Conservation (phyloP, 2,113 vertebrate species). For the Maccullochella peelii region DNA sequence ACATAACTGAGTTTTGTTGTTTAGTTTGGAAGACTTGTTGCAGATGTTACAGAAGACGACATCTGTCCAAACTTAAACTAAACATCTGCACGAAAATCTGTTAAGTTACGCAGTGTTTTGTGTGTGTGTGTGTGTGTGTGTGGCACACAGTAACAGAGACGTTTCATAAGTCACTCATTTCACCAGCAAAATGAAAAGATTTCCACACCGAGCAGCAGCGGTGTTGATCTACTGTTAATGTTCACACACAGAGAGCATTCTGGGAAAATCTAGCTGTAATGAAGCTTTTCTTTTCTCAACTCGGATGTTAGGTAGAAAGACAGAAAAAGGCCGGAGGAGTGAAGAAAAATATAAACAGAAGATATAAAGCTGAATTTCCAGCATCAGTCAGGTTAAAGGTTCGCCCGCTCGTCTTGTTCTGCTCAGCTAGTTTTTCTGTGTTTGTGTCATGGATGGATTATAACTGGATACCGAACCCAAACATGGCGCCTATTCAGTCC, state of each 20-base stretch:
- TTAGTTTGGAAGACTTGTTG: background rate
- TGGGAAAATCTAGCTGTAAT: conserved; percentile 8
- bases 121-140: background rate
- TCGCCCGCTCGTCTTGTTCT: too few species aligned
- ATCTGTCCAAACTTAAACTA: background rate
- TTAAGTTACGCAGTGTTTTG: too few species aligned
- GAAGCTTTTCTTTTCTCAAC: background rate
- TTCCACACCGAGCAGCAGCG: background rate
- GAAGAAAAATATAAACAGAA: background rate
- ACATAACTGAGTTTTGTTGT: too few species aligned
- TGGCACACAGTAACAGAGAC: background rate
- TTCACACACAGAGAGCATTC: conserved; percentile 8
- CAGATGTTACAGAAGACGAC: background rate
- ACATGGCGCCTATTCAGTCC: too few species aligned
- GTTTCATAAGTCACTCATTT: conserved; percentile 13
- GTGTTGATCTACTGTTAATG: background rate
- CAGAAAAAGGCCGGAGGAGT: background rate
- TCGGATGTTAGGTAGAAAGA: too few species aligned
- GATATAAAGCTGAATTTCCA: too few species aligned
- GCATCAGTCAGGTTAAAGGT: background rate
- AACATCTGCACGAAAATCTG: too few species aligned
- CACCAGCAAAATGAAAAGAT: background rate
- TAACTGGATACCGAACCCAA: too few species aligned
- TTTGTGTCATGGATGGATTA: background rate
- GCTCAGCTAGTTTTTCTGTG: background rate